Evolutionary conservation across 2,113 vertebrate genomes (phyloP).

Genomic region (Tympanuchus pallidicinctus): DNA sequence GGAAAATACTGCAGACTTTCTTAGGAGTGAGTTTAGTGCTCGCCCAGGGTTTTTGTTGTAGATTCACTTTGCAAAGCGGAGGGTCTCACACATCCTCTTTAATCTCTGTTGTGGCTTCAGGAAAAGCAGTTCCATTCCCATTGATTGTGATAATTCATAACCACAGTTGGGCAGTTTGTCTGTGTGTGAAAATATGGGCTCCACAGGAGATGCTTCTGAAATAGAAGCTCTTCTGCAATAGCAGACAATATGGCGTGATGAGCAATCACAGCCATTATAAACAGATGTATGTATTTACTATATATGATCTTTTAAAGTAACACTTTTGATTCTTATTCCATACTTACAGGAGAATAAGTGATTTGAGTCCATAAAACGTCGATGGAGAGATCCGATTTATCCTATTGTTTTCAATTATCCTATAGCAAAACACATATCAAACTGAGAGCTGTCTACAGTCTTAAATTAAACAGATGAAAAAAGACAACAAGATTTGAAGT

Average conservation of each 20-base stretch:
- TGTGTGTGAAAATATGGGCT: neutral
- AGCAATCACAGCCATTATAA: fast-evolving
- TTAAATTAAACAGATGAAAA: neutral
- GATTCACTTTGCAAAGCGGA: neutral
- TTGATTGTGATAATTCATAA: too few relatives aligned
- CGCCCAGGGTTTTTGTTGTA: neutral
- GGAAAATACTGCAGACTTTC: neutral
- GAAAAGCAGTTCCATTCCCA: neutral
- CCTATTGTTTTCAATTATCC: conserved; percentile 94
- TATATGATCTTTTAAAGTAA: neutral
- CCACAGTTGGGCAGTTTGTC: neutral
- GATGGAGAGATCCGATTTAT: conserved; percentile 88
- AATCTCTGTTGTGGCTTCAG: neutral
- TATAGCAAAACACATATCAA: conserved; percentile 65
- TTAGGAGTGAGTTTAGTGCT: neutral
- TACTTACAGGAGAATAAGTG: conserved; percentile 94
- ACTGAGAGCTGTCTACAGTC: neutral
- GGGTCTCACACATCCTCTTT: neutral
- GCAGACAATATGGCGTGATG: neutral
- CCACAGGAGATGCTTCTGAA: neutral
- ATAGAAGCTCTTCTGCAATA: neutral
- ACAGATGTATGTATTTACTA: neutral
- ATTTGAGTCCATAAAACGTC: conserved; percentile 91
- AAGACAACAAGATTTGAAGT: neutral
- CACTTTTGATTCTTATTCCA: neutral